Evolutionary conservation across 2,113 vertebrate genomes (phyloP).

Genomic region (Acrocephalus arundinaceus): DNA sequence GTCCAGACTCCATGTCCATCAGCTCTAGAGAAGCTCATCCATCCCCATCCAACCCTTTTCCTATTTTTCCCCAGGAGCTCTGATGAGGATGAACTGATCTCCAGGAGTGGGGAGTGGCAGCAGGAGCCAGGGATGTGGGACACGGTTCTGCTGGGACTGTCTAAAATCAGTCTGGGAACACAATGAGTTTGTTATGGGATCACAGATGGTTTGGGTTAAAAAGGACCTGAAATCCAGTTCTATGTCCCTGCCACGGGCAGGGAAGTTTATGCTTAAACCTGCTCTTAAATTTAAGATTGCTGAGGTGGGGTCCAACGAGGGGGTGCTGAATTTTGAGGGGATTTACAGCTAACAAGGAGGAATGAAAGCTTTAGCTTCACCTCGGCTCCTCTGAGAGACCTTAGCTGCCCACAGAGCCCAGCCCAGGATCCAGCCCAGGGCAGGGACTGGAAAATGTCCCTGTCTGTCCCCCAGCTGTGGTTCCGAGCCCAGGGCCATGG

Average conservation of each 20-base stretch:
- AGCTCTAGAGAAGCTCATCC: background rate
- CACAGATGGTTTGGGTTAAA: background rate
- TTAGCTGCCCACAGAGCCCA: background rate
- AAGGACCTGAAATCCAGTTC: background rate
- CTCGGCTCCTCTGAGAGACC: background rate
- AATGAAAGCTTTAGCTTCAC: background rate
- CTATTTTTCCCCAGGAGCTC: background rate
- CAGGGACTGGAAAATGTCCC: background rate
- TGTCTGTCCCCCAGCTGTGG: rapidly evolving
- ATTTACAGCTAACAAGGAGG: background rate
- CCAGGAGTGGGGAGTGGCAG: background rate
- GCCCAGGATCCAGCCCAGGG: background rate
- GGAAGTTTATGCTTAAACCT: background rate
- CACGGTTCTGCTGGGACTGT: background rate
- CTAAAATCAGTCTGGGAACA: background rate
- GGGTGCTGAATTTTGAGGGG: background rate
- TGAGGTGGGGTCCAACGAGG: no score
- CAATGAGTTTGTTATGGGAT: rapidly evolving
- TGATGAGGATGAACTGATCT: background rate
- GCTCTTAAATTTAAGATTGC: background rate
- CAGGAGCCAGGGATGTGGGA: background rate
- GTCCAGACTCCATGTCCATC: rapidly evolving
- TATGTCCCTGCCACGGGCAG: background rate
- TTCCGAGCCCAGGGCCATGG: rapidly evolving
- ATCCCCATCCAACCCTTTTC: background rate